Evolutionary conservation across 2,797 vertebrate genomes (phyloP).

Genomic region (Graptemys geographica): DNA sequence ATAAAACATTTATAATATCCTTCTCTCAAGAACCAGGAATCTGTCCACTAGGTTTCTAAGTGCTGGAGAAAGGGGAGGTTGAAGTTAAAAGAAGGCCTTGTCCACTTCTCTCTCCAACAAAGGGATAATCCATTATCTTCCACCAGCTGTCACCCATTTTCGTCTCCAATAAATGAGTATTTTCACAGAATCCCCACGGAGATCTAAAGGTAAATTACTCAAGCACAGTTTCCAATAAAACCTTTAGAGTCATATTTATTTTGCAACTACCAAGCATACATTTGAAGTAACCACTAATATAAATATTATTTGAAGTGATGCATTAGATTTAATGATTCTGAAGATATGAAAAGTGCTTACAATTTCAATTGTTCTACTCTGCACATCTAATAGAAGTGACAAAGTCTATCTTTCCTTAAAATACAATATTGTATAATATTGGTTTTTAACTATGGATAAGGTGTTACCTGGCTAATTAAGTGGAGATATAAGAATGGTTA

Average conservation of each 20-base stretch:
- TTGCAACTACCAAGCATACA: neutral
- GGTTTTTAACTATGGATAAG: neutral
- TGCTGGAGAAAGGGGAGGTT: slow-evolving; percentile 61
- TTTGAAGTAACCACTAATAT: neutral
- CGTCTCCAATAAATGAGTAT: slow-evolving; percentile 18
- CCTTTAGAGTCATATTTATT: slow-evolving; percentile 14
- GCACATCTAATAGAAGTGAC: neutral
- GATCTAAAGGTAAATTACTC: slow-evolving; percentile 42
- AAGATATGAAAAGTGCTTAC: neutral
- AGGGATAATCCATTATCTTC: slow-evolving; percentile 83
- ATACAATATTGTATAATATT: neutral
- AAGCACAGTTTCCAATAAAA: slow-evolving; percentile 2
- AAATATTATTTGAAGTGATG: neutral
- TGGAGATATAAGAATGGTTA: neutral
- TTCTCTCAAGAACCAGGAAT: slow-evolving; percentile 25
- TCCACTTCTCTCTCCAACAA: slow-evolving; percentile 57
- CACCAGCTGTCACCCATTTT: slow-evolving; percentile 81
- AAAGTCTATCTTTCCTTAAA: neutral
- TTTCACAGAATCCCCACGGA: slow-evolving; percentile 18
- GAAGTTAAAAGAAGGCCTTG: slow-evolving; percentile 80
- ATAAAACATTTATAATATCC: slow-evolving; percentile 73
- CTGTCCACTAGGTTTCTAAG: slow-evolving; percentile 9
- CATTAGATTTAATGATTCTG: neutral
- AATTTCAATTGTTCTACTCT: neutral
- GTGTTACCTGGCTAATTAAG: neutral